These are phyloP conservation scores for Prunella himalayana DNA, from an alignment of 2,113 vertebrate species.

Conservation along the genomic window DNA sequence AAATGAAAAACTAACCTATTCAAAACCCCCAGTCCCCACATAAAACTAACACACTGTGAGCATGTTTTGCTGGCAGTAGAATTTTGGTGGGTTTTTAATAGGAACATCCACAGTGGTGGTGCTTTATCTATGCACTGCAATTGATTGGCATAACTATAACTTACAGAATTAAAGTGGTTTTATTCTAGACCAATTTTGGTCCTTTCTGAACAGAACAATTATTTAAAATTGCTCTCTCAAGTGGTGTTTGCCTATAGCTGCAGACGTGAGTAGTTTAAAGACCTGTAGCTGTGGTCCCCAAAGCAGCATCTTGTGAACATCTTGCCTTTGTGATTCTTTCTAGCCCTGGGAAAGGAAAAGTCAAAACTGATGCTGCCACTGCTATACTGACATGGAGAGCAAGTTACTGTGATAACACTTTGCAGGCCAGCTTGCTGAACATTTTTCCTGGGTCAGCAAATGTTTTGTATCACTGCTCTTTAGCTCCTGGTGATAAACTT, in stretches of 20 bases:
- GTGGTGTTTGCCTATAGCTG: not conserved
- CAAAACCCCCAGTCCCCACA: not conserved
- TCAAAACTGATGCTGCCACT: not conserved
- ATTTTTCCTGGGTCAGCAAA: not conserved
- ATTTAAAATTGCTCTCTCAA: not conserved
- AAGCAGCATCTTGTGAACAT: not conserved
- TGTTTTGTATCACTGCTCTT: not conserved
- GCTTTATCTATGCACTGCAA: fast-evolving
- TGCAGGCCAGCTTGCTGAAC: not conserved
- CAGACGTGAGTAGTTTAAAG: not conserved
- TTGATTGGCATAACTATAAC: not conserved
- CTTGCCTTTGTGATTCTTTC: not conserved
- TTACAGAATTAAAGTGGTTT: not conserved
- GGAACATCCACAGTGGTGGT: not conserved
- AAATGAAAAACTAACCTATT: not conserved
- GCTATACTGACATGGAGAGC: not conserved
- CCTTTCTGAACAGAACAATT: not conserved
- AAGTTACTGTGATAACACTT: not conserved
- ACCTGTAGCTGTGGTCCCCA: not conserved
- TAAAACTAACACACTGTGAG: not conserved
- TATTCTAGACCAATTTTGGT: not conserved
- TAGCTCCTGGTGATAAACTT: not conserved
- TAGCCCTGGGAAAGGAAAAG: not conserved
- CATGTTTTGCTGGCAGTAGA: not conserved
- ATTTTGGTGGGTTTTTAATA: not conserved